A percentile compares a stretch with the other conserved stretches of the same genome.
Conservation (phyloP, 1,140 invertebrate genomes). For the Lepidurus apus region DNA sequence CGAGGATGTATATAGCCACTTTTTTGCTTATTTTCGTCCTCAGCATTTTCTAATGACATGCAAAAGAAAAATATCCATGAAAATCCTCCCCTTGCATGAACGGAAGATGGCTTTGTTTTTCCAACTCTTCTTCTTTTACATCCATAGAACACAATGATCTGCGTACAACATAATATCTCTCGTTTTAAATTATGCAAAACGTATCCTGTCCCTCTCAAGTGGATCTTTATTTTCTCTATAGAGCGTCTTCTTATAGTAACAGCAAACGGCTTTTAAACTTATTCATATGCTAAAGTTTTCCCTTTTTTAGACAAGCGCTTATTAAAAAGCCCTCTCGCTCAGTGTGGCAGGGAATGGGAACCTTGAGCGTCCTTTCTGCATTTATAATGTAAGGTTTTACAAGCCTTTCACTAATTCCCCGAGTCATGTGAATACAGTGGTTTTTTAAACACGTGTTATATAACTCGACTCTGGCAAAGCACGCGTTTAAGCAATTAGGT, state of each 20-base stretch:
- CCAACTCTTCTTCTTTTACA: not conserved
- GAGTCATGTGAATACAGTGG: no score
- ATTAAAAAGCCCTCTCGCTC: not conserved
- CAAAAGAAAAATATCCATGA: not conserved
- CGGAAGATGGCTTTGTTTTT: slow-evolving; percentile 1
- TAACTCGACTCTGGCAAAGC: no score
- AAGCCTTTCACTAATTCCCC: not conserved
- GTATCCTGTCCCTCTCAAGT: not conserved
- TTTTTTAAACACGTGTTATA: no score
- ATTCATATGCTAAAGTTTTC: slow-evolving; percentile 7
- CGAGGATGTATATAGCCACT: not conserved
- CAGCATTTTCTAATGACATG: slow-evolving; percentile 8
- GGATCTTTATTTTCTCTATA: not conserved
- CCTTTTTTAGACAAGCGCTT: not conserved
- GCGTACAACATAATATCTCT: slow-evolving; percentile 15
- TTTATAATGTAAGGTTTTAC: not conserved
- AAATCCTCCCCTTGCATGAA: not conserved
- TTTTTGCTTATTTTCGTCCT: not conserved
- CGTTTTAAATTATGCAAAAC: slow-evolving; percentile 16
- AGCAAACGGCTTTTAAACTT: not conserved
- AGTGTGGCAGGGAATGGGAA: not conserved
- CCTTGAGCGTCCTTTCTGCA: not conserved
- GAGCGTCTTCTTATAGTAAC: not conserved
- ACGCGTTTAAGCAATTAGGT: no score
- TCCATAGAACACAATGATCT: not conserved